phyloP scores from a whole-genome alignment of 2,888 invertebrate genomes.

The Cartodere bifasciata region DNA sequence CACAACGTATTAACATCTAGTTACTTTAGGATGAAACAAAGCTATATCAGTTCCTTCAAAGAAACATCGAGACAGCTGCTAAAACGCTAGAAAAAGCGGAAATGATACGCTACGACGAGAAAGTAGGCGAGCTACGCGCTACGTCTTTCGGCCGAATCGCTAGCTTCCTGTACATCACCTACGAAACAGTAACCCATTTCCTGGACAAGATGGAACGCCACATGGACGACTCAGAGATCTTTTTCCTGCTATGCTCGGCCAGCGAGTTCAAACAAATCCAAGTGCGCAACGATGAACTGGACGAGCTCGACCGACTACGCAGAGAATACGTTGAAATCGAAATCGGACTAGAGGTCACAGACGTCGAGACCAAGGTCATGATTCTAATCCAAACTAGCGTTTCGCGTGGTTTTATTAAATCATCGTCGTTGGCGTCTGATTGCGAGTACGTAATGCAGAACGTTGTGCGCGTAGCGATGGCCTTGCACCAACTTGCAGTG shows the following conservation, averaged over 20 bases:
- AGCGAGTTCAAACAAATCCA: constrained; percentile 95
- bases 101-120: constrained; percentile 85
- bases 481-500: constrained; percentile 81
- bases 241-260: constrained; percentile 84
- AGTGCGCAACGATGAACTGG: constrained; percentile 87
- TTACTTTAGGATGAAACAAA: constrained; percentile 54
- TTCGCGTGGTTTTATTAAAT: constrained; percentile 65
- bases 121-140: constrained; percentile 66
- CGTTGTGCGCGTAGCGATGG: constrained; percentile 78
- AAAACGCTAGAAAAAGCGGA: constrained; percentile 77
- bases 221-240: constrained; percentile 76
- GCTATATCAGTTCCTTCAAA: constrained; percentile 62
- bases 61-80: constrained; percentile 69
- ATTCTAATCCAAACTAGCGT: constrained; percentile 85
- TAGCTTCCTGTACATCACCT: constrained; percentile 95
- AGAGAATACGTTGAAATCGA: constrained; percentile 62
- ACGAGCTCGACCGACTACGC: constrained; percentile 72
- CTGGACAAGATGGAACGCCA: constrained; percentile 68
- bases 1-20: constrained; percentile 4
- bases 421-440: constrained; percentile 81
- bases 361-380: constrained; percentile 89
- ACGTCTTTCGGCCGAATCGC: constrained; percentile 92
- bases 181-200: constrained; percentile 87
- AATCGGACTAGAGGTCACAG: constrained; percentile 74
- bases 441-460: constrained; percentile 85